Evolutionary conservation across 2,888 invertebrate species (phyloP), one percentile per base, ranked within the genome.

Genomic region (Philopedon plagiatum): DNA sequence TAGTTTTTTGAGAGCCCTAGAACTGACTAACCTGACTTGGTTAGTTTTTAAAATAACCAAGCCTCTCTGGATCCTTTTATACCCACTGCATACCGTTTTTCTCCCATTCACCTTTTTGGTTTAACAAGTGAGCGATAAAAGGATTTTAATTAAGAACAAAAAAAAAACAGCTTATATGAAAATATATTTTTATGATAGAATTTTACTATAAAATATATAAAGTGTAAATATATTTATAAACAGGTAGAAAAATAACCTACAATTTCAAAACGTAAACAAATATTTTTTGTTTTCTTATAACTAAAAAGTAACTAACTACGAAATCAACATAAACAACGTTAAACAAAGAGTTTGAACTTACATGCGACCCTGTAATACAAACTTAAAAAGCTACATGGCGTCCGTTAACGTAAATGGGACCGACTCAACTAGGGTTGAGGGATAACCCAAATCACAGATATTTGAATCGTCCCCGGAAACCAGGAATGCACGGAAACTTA

Each of bases 391-490:
- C 46, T 46, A 75, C 57, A 69, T 58, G 11, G 72, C 56, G 64
- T 75, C 76, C 2, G 76, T 64, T 19, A 73, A 57, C 9, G 73
- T 70, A 46, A 75, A 76, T 11, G 81, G 79, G 18, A 79, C 78
- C 21, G 78, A 76, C 54, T 77, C 80, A 0, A 80, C 60, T 41
- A 85, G 76, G 54, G 79, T 71, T 5, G 75, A 19, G 1, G 86
- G 85, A 76, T 85, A 86, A 15, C 80, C 81, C 65, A 85, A 78
- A 56, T 80, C 76, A 11, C 70, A 74, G 18, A 85, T 74, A 5
- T 64, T 75, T 39, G 84, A 81, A 49, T 84, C 83, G 49, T 84
- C 83, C 0, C 81, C 80, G 67, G 83, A 83, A 66, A 84, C 75
- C 0, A 81, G 66, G 75, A 80, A 85, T 4, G 81, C 81, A 18